Conservation (phyloP, 2,113 vertebrate genomes). For the Ivindomyrus marchei region DNA sequence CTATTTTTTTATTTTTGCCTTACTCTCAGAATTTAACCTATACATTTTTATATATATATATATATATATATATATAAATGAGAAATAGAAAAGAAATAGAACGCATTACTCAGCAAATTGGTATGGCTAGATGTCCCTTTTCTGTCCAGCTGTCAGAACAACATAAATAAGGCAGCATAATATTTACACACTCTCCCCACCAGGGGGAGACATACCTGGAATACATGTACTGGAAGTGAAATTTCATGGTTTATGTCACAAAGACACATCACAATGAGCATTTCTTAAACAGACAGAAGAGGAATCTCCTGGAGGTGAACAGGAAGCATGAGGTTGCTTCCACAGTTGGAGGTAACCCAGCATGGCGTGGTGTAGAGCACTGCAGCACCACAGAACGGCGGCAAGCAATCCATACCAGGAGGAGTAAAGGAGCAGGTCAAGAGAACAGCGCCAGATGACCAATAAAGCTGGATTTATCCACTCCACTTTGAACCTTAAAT, state of each 20-base stretch:
- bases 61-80: no score
- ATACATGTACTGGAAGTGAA: background rate
- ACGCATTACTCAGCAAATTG: background rate
- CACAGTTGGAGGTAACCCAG: background rate
- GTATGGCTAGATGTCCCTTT: background rate
- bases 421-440: constrained; percentile 32
- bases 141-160: background rate
- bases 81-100: background rate
- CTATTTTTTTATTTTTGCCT: background rate
- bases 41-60: no score
- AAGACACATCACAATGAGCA: background rate
- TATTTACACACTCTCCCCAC: background rate
- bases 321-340: background rate
- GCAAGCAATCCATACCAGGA: background rate
- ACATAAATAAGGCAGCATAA: background rate
- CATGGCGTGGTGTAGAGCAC: background rate
- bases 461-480: constrained; percentile 32
- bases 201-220: background rate
- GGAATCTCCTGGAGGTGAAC: background rate
- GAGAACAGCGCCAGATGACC: constrained; percentile 30
- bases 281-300: background rate
- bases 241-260: background rate
- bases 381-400: background rate
- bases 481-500: background rate
- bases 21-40: background rate